phyloP scores from a whole-genome alignment of 2,797 vertebrate species.

The Melanotaenia pygmaea region DNA sequence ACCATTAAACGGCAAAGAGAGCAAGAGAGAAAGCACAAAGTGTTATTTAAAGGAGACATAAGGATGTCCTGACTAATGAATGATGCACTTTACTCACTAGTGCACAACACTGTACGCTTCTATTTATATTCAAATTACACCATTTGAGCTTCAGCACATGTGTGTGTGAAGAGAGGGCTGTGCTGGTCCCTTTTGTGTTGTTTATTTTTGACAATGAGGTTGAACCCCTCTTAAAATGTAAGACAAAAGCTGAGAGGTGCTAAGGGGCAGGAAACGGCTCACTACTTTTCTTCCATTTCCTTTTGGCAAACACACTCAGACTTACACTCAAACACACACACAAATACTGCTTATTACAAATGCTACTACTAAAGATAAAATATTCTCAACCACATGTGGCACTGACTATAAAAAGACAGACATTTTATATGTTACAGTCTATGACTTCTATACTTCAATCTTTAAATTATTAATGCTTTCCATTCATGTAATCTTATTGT shows the following conservation, averaged over 20 bases:
- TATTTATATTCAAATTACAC: slow-evolving; percentile 78
- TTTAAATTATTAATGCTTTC: background rate
- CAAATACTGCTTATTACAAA: slow-evolving; percentile 48
- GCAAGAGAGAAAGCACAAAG: slow-evolving; percentile 37
- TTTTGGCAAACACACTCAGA: slow-evolving; percentile 21
- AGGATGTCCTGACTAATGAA: slow-evolving; percentile 72
- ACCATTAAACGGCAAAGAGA: slow-evolving; percentile 30
- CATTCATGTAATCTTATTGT: background rate
- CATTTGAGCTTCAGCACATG: slow-evolving; percentile 52
- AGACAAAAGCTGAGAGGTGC: slow-evolving; percentile 73
- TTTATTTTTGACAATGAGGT: slow-evolving; percentile 70
- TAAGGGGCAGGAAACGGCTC: slow-evolving; percentile 59
- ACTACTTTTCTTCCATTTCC: slow-evolving; percentile 54
- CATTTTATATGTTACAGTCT: slow-evolving; percentile 31
- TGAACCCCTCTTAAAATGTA: slow-evolving; percentile 67
- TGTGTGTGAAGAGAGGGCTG: slow-evolving; percentile 21
- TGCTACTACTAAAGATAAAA: slow-evolving; percentile 42
- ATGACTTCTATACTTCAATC: background rate
- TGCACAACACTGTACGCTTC: slow-evolving; percentile 70
- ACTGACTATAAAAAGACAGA: slow-evolving; percentile 56
- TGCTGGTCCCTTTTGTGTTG: slow-evolving; percentile 52
- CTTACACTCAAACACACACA: slow-evolving; percentile 12
- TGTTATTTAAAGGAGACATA: slow-evolving; percentile 69
- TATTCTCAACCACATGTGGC: slow-evolving; percentile 59
- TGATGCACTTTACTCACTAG: slow-evolving; percentile 68